Percentiles rank a stretch among this genome's conserved stretches.
Conservation (phyloP, 1,140 invertebrate species). For the Acromyrmex heyeri region DNA sequence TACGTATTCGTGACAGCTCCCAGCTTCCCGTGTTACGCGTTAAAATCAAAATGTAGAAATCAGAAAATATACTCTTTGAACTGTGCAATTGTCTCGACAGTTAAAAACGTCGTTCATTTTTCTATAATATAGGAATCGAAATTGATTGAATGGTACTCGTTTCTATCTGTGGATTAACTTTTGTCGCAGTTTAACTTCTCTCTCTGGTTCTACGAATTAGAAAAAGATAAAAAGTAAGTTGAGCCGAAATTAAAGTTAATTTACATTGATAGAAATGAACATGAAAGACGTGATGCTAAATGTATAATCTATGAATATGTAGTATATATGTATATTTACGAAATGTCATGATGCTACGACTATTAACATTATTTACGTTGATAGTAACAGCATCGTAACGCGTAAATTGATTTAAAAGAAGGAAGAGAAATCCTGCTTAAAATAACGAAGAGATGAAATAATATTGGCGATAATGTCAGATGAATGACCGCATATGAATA, state of each 20-base stretch:
- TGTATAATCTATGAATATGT: background rate
- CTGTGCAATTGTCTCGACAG: background rate
- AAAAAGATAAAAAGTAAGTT: too few relatives aligned
- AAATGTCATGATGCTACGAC: background rate
- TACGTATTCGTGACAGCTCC: constrained; percentile 14
- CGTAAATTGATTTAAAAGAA: background rate
- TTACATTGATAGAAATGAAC: too few relatives aligned
- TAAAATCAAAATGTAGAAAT: constrained; percentile 12
- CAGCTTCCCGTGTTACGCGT: constrained; percentile 20
- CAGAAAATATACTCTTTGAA: background rate
- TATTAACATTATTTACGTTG: background rate
- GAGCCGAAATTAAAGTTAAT: too few relatives aligned
- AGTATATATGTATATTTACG: background rate
- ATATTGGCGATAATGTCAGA: constrained; percentile 22
- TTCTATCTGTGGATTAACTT: too few relatives aligned
- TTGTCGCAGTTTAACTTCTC: too few relatives aligned
- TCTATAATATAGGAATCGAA: background rate
- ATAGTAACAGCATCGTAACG: background rate
- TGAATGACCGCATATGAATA: background rate
- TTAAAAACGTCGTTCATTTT: background rate
- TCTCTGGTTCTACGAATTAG: too few relatives aligned
- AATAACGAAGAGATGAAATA: constrained; percentile 28
- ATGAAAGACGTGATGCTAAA: background rate
- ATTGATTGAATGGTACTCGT: background rate
- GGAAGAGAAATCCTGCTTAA: background rate